A percentile compares a stretch with the other conserved stretches of the same genome.
phyloP scores from a whole-genome alignment of 2,797 vertebrate species.

The Synaphobranchus kaupii region DNA sequence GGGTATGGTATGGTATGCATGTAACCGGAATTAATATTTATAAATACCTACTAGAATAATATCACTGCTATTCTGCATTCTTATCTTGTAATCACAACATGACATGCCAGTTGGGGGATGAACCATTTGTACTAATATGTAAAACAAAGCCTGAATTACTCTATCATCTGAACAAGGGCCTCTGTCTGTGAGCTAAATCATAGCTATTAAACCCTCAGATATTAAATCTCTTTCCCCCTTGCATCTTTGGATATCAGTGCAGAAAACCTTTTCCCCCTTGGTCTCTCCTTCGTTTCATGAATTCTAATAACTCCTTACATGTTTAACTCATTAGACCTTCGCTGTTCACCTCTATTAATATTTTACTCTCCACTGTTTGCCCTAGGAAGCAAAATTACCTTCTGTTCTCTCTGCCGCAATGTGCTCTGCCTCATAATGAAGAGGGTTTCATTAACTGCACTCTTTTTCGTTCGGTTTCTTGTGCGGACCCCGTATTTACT shows the following conservation, averaged over 20 bases:
- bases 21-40: neutral
- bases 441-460: neutral
- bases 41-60: neutral
- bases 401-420: neutral
- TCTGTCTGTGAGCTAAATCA: neutral
- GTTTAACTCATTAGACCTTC: conserved; percentile 17
- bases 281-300: neutral
- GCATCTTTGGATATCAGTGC: neutral
- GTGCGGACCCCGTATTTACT: conserved; percentile 2
- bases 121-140: neutral
- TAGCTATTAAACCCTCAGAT: conserved; percentile 11
- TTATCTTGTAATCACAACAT: neutral
- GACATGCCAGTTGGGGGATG: neutral
- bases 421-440: neutral
- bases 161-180: neutral
- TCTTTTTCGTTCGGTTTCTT: conserved; percentile 8
- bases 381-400: neutral
- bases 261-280: neutral
- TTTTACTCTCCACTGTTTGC: conserved; percentile 19
- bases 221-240: neutral
- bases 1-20: neutral
- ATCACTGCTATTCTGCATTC: neutral
- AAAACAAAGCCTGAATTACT: neutral
- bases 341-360: neutral
- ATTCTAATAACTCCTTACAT: conserved; percentile 4